These are phyloP conservation scores for Callimorpha dominula DNA, from an alignment of 2,888 invertebrate species.

Conservation along the genomic window DNA sequence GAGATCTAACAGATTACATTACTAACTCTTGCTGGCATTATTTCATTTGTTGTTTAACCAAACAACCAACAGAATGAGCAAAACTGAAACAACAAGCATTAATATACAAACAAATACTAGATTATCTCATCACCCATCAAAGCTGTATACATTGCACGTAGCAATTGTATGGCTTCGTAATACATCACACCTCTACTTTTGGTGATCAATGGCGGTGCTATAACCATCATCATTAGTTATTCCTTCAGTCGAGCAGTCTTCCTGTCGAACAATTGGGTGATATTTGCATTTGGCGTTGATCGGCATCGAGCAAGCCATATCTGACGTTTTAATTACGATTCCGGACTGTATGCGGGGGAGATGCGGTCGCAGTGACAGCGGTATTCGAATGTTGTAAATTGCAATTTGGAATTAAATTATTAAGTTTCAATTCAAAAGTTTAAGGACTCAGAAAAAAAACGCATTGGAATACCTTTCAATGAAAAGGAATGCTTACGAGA, in stretches of 20 bases:
- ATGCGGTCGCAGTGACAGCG: slow-evolving; percentile 48
- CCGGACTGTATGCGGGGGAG: slow-evolving; percentile 58
- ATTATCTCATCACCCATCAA: slow-evolving; percentile 2
- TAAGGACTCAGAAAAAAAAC: too few species aligned
- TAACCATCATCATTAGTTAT: slow-evolving; percentile 45
- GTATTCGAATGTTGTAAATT: too few species aligned
- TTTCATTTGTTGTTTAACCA: too few species aligned
- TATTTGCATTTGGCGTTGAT: slow-evolving; percentile 72
- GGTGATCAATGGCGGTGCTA: slow-evolving; percentile 26
- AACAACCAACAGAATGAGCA: too few species aligned
- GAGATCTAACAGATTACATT: too few species aligned
- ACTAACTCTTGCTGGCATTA: too few species aligned
- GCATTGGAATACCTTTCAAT: too few species aligned
- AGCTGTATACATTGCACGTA: slow-evolving; percentile 17
- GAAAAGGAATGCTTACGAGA: too few species aligned
- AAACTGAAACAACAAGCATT: too few species aligned
- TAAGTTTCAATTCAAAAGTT: too few species aligned
- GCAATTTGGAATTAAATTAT: too few species aligned
- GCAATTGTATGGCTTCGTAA: slow-evolving; percentile 10
- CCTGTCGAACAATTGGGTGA: slow-evolving; percentile 60
- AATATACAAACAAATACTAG: neutral
- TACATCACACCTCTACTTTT: slow-evolving; percentile 10
- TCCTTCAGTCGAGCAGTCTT: slow-evolving; percentile 48
- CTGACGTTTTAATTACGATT: slow-evolving; percentile 84
- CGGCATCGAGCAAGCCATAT: slow-evolving; percentile 67